These are phyloP conservation scores for Trachymyrmex cornetzi DNA, from an alignment of 1,140 invertebrate species.

Conservation along the genomic window DNA sequence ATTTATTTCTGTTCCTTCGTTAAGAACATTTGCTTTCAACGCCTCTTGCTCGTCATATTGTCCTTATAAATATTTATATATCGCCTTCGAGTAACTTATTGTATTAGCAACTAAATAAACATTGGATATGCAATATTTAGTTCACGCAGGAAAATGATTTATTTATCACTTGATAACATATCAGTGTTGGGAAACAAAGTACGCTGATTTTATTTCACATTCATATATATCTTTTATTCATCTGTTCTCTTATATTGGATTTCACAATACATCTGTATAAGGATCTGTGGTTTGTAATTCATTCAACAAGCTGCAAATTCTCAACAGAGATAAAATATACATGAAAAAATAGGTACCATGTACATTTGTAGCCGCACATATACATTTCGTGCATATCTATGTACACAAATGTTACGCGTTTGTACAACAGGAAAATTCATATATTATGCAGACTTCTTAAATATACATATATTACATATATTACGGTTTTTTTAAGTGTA, in stretches of 20 bases:
- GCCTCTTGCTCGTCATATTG: background rate
- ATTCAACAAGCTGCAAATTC: conserved; percentile 12
- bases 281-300: background rate
- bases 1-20: conserved; percentile 6
- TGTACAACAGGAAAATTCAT: conserved; percentile 38
- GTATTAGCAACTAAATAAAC: conserved; percentile 32
- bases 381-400: conserved; percentile 45
- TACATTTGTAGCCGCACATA: background rate
- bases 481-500: background rate
- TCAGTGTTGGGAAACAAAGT: background rate
- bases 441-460: background rate
- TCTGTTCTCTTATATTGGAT: background rate
- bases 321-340: conserved; percentile 41
- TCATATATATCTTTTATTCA: conserved; percentile 31
- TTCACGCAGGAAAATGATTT: background rate
- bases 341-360: conserved; percentile 29
- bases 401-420: conserved; percentile 46
- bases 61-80: conserved; percentile 1
- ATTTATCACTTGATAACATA: background rate
- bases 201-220: conserved; percentile 4
- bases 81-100: background rate
- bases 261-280: conserved; percentile 3
- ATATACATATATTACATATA: conserved; percentile 28
- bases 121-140: conserved; percentile 4
- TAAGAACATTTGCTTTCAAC: conserved; percentile 1